Conservation (phyloP, 2,888 invertebrate genomes). For the Crepidodera aurea region DNA sequence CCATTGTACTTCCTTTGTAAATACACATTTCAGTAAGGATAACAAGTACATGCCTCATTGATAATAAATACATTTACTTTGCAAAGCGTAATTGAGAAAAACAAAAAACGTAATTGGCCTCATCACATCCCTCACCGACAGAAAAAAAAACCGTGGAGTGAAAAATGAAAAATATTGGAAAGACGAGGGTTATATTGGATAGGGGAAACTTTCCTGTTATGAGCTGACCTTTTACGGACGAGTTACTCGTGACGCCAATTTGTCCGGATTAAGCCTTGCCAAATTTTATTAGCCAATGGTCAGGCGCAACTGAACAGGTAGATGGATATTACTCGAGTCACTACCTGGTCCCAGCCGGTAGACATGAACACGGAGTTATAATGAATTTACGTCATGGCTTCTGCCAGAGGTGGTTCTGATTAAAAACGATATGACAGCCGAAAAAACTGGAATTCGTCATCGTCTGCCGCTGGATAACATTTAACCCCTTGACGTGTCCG, state of each 20-base stretch:
- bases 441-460: too few species aligned
- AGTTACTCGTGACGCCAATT: constrained; percentile 5
- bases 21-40: too few species aligned
- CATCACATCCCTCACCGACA: not conserved
- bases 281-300: constrained; percentile 7
- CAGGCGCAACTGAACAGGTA: not conserved
- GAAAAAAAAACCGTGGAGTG: not conserved
- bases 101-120: too few species aligned
- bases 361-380: not conserved
- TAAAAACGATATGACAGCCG: not conserved
- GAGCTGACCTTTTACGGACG: constrained; percentile 4
- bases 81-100: too few species aligned
- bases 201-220: constrained; percentile 1
- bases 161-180: constrained; percentile 2
- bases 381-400: not conserved
- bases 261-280: constrained; percentile 3
- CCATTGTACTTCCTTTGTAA: too few species aligned
- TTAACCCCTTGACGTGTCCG: too few species aligned
- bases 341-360: not conserved
- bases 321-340: not conserved
- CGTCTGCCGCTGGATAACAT: too few species aligned
- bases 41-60: too few species aligned
- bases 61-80: too few species aligned
- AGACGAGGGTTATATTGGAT: constrained; percentile 5
- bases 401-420: not conserved